phyloP scores from a whole-genome alignment of 2,888 invertebrate genomes.

The Gasteruption jaculator region DNA sequence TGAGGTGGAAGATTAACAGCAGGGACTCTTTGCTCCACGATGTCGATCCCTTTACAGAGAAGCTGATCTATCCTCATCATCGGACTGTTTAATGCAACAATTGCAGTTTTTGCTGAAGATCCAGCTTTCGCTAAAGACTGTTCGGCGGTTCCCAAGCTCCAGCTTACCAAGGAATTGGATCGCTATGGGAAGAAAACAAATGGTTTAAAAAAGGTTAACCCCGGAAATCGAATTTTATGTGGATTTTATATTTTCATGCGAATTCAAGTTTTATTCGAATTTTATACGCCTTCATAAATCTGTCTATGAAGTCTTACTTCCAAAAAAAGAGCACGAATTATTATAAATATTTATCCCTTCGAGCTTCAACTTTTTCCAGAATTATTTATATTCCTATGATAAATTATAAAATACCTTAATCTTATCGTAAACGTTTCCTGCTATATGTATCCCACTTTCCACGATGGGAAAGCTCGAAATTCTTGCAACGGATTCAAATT shows the following conservation, averaged over 20 bases:
- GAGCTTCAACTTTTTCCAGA: not conserved
- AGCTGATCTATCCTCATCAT: constrained; percentile 69
- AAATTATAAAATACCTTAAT: constrained; percentile 67
- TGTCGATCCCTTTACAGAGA: constrained; percentile 78
- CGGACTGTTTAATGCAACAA: constrained; percentile 64
- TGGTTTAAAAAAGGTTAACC: constrained; percentile 7
- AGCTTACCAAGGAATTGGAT: constrained; percentile 67
- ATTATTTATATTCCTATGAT: not conserved
- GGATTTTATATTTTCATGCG: no score
- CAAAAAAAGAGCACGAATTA: no score
- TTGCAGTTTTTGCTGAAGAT: constrained; percentile 68
- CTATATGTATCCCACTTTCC: constrained; percentile 71
- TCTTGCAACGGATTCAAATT: constrained; percentile 69
- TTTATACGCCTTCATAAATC: no score
- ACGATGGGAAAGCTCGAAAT: constrained; percentile 78
- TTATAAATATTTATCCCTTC: not conserved
- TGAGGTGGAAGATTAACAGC: constrained; percentile 79
- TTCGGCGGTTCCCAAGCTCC: constrained; percentile 75
- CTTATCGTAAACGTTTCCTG: constrained; percentile 68
- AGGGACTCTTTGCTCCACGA: constrained; percentile 80
- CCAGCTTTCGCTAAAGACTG: constrained; percentile 68
- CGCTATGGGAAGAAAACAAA: constrained; percentile 51
- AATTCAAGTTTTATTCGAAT: no score
- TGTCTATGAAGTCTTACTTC: no score
- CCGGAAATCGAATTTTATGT: no score